These are phyloP conservation scores for Sarcophaga variegata DNA, from an alignment of 2,888 invertebrate species.

Conservation along the genomic window DNA sequence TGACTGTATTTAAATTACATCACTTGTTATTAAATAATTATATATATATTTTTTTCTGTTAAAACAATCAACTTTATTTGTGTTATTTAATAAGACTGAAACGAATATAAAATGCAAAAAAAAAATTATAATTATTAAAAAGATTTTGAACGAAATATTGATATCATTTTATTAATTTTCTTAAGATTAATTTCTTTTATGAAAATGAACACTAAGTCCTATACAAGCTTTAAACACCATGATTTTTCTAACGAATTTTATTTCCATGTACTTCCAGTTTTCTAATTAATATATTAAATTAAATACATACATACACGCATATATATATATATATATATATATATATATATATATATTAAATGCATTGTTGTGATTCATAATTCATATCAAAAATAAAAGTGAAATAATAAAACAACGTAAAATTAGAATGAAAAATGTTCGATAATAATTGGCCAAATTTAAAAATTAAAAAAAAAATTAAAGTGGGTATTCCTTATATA, in stretches of 20 bases:
- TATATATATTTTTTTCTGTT: slow-evolving; percentile 23
- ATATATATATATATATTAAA: slow-evolving; percentile 33
- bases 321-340: neutral
- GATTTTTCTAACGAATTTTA: neutral
- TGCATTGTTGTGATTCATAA: slow-evolving; percentile 60
- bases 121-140: neutral
- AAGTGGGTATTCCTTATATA: too few species aligned
- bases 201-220: neutral
- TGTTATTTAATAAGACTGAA: slow-evolving; percentile 67
- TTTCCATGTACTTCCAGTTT: neutral
- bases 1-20: too few species aligned
- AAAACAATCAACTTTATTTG: slow-evolving; percentile 30
- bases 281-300: too few species aligned
- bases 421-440: neutral
- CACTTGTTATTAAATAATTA: too few species aligned
- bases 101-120: slow-evolving; percentile 2
- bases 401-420: neutral
- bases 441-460: slow-evolving; percentile 6
- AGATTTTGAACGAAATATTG: neutral
- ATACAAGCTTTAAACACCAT: neutral
- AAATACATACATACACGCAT: too few species aligned
- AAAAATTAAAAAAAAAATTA: neutral
- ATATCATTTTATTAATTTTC: slow-evolving; percentile 10
- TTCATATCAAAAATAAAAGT: slow-evolving; percentile 53
- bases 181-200: neutral